Conservation (phyloP, 30 jellyfish, hydroid and myxozoan genomes). For the Phacellophora camtschatica region DNA sequence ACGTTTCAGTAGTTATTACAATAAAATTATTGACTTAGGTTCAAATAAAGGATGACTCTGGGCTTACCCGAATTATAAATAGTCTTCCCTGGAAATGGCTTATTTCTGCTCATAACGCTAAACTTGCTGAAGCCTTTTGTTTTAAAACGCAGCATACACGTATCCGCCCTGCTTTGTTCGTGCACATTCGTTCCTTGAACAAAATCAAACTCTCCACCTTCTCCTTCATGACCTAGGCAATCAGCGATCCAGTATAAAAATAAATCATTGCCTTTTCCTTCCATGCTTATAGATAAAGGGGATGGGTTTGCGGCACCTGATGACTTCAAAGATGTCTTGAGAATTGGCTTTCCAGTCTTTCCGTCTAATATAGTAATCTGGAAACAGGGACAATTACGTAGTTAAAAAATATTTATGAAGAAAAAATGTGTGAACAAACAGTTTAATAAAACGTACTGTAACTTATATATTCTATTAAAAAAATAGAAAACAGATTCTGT, state of each 20-base stretch:
- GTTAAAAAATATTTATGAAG: too few relatives aligned
- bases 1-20: too few relatives aligned
- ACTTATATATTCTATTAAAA: too few relatives aligned
- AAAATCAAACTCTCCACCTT: slow-evolving; percentile 74
- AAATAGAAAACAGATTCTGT: too few relatives aligned
- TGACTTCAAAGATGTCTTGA: slow-evolving; percentile 42
- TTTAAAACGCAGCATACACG: slow-evolving; percentile 74
- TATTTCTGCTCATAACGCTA: slow-evolving; percentile 69
- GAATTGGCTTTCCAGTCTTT: slow-evolving; percentile 58
- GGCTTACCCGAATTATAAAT: slow-evolving; percentile 84
- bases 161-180: slow-evolving; percentile 86
- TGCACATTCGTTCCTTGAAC: slow-evolving; percentile 93
- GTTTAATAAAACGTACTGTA: too few relatives aligned
- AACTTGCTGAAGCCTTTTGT: slow-evolving; percentile 75
- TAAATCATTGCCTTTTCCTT: slow-evolving; percentile 94
- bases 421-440: too few relatives aligned
- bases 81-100: slow-evolving; percentile 89
- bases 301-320: slow-evolving; percentile 89
- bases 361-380: slow-evolving; percentile 83
- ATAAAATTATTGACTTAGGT: too few relatives aligned
- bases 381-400: not conserved
- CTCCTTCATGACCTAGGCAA: slow-evolving; percentile 85
- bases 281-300: slow-evolving; percentile 84
- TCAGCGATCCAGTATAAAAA: slow-evolving; percentile 92
- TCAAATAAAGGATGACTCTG: too few relatives aligned